Evolutionary conservation across 2,888 invertebrate species (phyloP), one percentile per base, ranked within the genome.

Genomic region (Microctonus hyperodae): DNA sequence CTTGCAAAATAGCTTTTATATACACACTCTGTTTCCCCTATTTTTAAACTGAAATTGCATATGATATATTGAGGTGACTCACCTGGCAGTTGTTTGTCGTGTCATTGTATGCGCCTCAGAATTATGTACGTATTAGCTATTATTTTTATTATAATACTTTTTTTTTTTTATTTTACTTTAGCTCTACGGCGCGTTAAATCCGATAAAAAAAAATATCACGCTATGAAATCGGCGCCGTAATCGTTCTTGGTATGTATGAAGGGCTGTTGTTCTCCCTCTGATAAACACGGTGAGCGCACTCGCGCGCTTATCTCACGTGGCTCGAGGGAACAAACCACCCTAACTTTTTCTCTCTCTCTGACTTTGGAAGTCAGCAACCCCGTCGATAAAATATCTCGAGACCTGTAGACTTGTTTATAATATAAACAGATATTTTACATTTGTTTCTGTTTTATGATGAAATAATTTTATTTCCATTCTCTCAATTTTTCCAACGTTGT

Each of bases 141-240:
- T 28, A 23, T 23, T 51, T 25, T 51, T 51, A 28, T 51, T 51
- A 51, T 51, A 13, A n/a, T 28, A 6, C 51, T 25, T 58, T 35
- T 35, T 58, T 37, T 55, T 28, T 51, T 61, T 61, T 33, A 35
- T 53, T 65, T 44, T 53, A 40, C 55, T 55, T 33, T 31, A 53
- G 57, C 22, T 51, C 37, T 25, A 61, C 48, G 62, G 66, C 66
- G 31, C 65, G 58, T 53, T 40, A 65, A 65, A 65, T 65, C 65
- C 62, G 68, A 65, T 68, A 68, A 68, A 68, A 65, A n/a, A 28
- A 64, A 66, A 66, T 66, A 66, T 66, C 62, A 66, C 62, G 48
- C 62, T 35, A 50, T 48, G 56, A 44, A 62, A 66, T 66, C 66
- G 57, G 50, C 57, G 50, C 33, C 33, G 62, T 66, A 66, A 66